Evolutionary conservation across 2,888 invertebrate species (phyloP).

Genomic region (Formica aserva): DNA sequence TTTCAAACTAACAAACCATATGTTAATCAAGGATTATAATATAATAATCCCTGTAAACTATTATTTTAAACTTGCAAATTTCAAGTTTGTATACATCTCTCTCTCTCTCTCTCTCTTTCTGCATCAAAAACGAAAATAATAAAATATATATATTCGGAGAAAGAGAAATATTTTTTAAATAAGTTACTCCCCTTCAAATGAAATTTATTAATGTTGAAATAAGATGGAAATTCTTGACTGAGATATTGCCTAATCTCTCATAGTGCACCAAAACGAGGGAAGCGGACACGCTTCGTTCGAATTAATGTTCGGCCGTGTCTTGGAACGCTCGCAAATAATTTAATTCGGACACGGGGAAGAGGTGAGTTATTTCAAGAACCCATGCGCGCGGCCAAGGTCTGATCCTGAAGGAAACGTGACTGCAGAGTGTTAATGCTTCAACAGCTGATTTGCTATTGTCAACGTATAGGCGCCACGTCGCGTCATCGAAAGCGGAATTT

Average conservation of each 20-base stretch:
- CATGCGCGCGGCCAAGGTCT: constrained; percentile 37
- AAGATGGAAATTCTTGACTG: constrained; percentile 27
- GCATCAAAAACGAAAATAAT: neutral
- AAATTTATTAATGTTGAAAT: constrained; percentile 12
- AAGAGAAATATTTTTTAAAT: neutral
- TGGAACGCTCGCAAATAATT: constrained; percentile 47
- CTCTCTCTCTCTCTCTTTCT: neutral
- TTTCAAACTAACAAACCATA: neutral
- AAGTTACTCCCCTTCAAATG: neutral
- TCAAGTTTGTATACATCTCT: neutral
- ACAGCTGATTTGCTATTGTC: constrained; percentile 50
- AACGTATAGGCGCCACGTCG: constrained; percentile 4
- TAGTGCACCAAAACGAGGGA: constrained; percentile 11
- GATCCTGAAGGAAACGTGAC: constrained; percentile 48
- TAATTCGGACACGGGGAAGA: neutral
- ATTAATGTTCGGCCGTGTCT: constrained; percentile 49
- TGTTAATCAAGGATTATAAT: neutral
- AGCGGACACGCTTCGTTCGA: constrained; percentile 39
- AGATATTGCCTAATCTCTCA: constrained; percentile 23
- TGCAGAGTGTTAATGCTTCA: constrained; percentile 40
- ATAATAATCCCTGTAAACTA: neutral
- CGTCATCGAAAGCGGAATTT: constrained; percentile 41
- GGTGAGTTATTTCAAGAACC: constrained; percentile 45
- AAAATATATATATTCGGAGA: neutral
- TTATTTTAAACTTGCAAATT: neutral